These are phyloP conservation scores for Thymelicus acteon DNA, from an alignment of 2,888 invertebrate genomes.

Conservation along the genomic window DNA sequence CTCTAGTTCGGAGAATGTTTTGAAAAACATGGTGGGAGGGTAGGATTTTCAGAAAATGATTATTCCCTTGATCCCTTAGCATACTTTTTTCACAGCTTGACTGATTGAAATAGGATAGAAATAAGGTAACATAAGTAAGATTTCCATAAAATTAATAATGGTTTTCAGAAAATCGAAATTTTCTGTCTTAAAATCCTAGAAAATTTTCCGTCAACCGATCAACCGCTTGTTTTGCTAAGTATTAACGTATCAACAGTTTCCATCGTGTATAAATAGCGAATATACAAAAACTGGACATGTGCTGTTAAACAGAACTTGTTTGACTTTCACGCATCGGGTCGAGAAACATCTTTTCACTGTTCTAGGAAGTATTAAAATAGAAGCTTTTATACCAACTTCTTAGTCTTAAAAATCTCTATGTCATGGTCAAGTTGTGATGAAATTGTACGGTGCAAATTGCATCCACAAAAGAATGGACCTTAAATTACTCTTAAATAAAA, in stretches of 20 bases:
- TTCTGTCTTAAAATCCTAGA: no score
- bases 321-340: conserved; percentile 23
- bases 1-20: no score
- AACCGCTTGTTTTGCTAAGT: not conserved
- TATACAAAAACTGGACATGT: conserved; percentile 24
- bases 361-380: conserved; percentile 14
- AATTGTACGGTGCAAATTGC: not conserved
- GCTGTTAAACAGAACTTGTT: conserved; percentile 29
- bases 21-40: no score
- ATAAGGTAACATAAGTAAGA: no score
- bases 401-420: conserved; percentile 5
- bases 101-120: no score
- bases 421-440: conserved; percentile 1
- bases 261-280: conserved; percentile 14
- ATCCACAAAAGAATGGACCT: not conserved
- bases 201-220: not conserved
- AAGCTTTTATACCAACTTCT: conserved; percentile 7
- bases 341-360: conserved; percentile 31
- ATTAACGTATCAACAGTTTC: conserved; percentile 1
- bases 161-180: no score
- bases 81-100: no score
- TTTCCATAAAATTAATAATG: no score
- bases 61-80: no score
- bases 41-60: no score
- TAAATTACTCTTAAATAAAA: no score